These are phyloP conservation scores for Trinorchestia longiramus DNA, from an alignment of 1,140 invertebrate genomes.

Conservation along the genomic window DNA sequence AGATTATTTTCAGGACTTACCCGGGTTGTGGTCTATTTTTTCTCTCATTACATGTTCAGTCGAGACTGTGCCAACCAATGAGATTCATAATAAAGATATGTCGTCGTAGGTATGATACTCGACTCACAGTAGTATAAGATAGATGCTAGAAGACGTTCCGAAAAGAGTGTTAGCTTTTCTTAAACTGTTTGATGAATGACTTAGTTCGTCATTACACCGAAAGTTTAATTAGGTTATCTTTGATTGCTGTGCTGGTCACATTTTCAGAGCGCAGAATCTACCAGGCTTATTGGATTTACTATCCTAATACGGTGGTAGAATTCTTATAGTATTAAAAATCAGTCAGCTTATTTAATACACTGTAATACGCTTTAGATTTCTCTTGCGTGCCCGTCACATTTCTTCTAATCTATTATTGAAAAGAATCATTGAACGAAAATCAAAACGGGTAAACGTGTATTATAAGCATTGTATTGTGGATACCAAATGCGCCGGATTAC, in stretches of 20 bases:
- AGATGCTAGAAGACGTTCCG: background rate
- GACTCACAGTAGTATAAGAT: background rate
- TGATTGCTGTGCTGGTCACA: too few relatives aligned
- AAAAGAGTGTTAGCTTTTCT: background rate
- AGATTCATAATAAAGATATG: background rate
- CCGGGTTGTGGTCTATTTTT: background rate
- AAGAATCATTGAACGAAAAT: too few relatives aligned
- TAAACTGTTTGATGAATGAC: background rate
- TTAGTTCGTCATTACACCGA: too few relatives aligned
- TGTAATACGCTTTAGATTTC: background rate
- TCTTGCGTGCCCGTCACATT: background rate
- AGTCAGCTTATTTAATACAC: background rate
- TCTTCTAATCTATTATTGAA: background rate
- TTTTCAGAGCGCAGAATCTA: too few relatives aligned
- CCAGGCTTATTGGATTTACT: background rate
- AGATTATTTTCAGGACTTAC: background rate
- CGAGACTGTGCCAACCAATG: background rate
- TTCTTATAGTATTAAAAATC: background rate
- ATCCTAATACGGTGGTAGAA: background rate
- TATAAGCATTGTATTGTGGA: too few relatives aligned
- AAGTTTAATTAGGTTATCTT: background rate
- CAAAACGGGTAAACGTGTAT: too few relatives aligned
- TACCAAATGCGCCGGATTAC: too few relatives aligned
- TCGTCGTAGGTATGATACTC: too few relatives aligned
- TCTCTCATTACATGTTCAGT: background rate